Base-by-base conservation (phyloP, 2,888 invertebrate species). In the Drosophila merina region DNA sequence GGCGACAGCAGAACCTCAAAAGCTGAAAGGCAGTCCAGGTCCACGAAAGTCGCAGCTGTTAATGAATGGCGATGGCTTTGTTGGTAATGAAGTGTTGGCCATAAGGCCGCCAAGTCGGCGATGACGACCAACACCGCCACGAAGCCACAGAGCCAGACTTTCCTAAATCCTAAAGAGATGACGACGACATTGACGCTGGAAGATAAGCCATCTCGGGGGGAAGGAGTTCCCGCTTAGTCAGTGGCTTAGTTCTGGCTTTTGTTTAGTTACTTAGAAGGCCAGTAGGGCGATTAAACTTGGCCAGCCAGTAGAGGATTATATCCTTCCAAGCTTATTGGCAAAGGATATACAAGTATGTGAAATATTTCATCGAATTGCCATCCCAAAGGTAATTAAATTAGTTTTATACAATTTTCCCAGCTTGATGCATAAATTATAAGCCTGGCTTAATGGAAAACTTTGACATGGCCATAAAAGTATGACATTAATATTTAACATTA, bases 21-120 rank as follows among this genome's bases (percentile, higher is more conserved):
- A 20, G 47, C 26, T 36, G 2, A 38, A 3, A 14, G 14, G 3
- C 38, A 55, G 59, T 10, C 36, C 68, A 55, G 60, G 36, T 55
- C 57, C 64, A 77, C 80, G 77, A 79, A 78, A 76, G 78, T 72
- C 79, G 75, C 71, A 76, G 74, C 83, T 78, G 76, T 76, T 86
- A 83, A 85, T 85, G 86, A 85, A 86, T 83, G 86, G 78, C 77
- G 76, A 76, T 74, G 81, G 84, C 76, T 77, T 79, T 77, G 83
- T 72, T 82, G 74, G 72, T 72, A 79, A 81, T 83, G 86, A 76
- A 81, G 83, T 85, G 85, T 86, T 83, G 83, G 79, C 79, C 79
- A 83, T 85, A 85, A 85, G 82, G 79, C 71, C 64, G 40, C 57
- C 44, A 64, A 62, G 72, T 48, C 57, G 75, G 69, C 50, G 71